Base-by-base conservation (phyloP, 2,113 vertebrate species). In the Sinocyclocheilus grahami region DNA sequence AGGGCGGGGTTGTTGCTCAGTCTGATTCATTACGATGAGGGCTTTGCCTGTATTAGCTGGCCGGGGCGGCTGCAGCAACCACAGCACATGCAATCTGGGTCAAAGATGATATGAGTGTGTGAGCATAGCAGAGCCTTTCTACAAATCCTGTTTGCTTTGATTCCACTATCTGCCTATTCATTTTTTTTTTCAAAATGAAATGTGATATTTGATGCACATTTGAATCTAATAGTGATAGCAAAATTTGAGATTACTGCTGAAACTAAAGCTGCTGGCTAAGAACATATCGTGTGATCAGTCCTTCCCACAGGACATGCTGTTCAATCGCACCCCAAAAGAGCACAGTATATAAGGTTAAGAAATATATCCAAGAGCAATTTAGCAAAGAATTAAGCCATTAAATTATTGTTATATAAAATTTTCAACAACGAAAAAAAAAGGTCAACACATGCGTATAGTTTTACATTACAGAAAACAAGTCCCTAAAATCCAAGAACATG, bases 21-120 rank as follows among this genome's bases (percentile, higher is more conserved):
- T 95, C 93, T 93, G 92, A 94, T 95, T 94, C 93, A 94, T 93
- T 95, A 93, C 85, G 89, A 91, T 90, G 92, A 91, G 88, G 93
- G 94, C 94, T 95, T 95, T 95, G 91, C 51, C 51, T 94, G 93
- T 93, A 94, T 95, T 93, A 93, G 92, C 90, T 78, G 90, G 90
- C 75, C 86, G 10, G 58, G 55, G 55, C 1, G 55, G 33, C 82
- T 85, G 90, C 87, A 90, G 90, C 51, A 90, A 91, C 92, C 90
- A 87, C 86, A 87, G 89, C 90, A 86, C 69, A 81, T 90, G 91
- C 86, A 90, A 94, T 94, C 92, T 92, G 90, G 95, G 94, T 94
- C 92, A 95, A 92, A 93, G 90, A 92, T 86, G 87, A 63, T 77
- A 88, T 86, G 55, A 53, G 55, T n/a, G 5, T 18, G 83, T 27